A percentile compares a stretch with the other conserved stretches of the same genome.
These are phyloP conservation scores for Empidonax alnorum DNA, from an alignment of 2,113 vertebrate species.

Conservation along the genomic window DNA sequence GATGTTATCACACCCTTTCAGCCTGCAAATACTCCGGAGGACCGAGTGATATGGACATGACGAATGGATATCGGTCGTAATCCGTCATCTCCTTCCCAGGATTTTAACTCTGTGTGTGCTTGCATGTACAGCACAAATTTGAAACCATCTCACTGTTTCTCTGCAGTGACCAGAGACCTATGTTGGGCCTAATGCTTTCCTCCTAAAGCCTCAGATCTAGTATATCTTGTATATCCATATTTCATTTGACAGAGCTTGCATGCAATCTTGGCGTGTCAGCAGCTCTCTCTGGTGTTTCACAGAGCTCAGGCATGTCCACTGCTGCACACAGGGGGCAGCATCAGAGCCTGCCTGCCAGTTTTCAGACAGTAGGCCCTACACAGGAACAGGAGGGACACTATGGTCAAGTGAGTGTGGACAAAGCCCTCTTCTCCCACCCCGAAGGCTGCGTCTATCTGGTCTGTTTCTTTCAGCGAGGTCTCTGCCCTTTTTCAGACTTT, in stretches of 20 bases:
- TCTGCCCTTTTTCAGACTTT: neutral
- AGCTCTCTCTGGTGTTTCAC: neutral
- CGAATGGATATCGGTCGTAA: neutral
- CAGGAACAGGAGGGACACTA: neutral
- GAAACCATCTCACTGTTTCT: neutral
- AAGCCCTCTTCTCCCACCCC: neutral
- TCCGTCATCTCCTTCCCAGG: neutral
- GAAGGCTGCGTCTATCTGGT: neutral
- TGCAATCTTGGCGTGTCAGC: accelerated
- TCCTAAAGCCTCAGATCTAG: neutral
- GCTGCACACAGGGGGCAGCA: neutral
- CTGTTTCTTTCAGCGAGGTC: neutral
- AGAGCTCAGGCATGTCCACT: accelerated
- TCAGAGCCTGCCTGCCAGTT: neutral
- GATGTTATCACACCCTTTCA: neutral
- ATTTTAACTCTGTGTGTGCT: neutral
- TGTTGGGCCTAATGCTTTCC: neutral
- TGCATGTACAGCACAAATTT: neutral
- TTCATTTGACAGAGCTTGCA: neutral
- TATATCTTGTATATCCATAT: neutral
- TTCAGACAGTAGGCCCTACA: neutral
- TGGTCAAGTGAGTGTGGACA: neutral
- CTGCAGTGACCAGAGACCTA: neutral
- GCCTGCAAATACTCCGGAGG: neutral
- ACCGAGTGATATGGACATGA: neutral